phyloP scores from a whole-genome alignment of 2,888 invertebrate genomes.

The Argyra leucocephala region DNA sequence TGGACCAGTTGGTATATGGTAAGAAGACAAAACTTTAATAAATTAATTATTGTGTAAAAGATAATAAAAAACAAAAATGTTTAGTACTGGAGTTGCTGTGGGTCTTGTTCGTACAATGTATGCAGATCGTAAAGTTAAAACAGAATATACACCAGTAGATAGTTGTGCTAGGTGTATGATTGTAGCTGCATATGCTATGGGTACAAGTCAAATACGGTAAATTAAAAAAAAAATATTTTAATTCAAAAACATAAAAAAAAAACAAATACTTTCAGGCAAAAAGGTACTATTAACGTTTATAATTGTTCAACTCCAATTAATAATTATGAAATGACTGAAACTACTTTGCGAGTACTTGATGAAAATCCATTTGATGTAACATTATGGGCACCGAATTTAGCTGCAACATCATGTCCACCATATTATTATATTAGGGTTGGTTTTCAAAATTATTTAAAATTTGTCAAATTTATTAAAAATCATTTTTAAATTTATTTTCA shows the following conservation, averaged over 20 bases:
- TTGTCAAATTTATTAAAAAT: neutral
- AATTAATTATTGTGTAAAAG: too few relatives aligned
- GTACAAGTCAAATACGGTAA: slow-evolving; percentile 31
- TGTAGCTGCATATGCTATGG: slow-evolving; percentile 59
- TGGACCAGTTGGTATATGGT: slow-evolving; percentile 60
- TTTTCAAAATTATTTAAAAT: neutral
- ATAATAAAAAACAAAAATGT: too few relatives aligned
- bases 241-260: neutral
- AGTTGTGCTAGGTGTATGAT: slow-evolving; percentile 63
- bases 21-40: neutral
- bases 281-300: slow-evolving; percentile 55
- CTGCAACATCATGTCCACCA: slow-evolving; percentile 50
- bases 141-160: slow-evolving; percentile 78
- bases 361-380: slow-evolving; percentile 59
- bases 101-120: slow-evolving; percentile 52
- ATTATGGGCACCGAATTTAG: slow-evolving; percentile 57
- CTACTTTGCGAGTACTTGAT: slow-evolving; percentile 47
- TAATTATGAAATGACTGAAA: slow-evolving; percentile 51
- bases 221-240: too few relatives aligned
- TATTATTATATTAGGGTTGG: slow-evolving; percentile 49
- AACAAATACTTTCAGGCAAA: neutral
- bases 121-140: slow-evolving; percentile 49
- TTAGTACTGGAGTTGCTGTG: neutral
- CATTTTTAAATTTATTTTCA: neutral
- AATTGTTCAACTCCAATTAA: slow-evolving; percentile 72